Percentiles rank a stretch among this genome's conserved stretches.
phyloP scores from a whole-genome alignment of 2,888 invertebrate species.

The Agonopterix subpropinquella region DNA sequence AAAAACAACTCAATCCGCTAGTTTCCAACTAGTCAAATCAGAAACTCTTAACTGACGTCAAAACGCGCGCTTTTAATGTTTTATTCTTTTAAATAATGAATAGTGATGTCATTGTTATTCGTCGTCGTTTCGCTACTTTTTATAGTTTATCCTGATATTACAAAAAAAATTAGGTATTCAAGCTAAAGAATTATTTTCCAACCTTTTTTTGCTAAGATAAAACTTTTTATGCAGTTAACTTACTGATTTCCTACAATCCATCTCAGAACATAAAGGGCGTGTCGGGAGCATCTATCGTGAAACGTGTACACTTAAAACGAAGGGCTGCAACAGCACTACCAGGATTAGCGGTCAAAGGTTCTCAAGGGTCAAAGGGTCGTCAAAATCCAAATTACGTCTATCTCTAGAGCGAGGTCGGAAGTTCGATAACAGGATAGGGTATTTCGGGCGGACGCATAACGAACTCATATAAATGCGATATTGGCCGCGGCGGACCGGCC shows the following conservation, averaged over 20 bases:
- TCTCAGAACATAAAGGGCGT: constrained; percentile 4
- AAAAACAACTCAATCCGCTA: background rate
- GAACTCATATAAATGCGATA: constrained; percentile 54
- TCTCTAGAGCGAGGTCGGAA: constrained; percentile 17
- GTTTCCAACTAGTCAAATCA: no score
- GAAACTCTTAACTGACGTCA: no score
- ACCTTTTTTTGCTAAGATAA: no score
- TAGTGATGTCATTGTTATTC: background rate
- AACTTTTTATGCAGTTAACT: no score
- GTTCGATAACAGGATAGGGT: constrained; percentile 33
- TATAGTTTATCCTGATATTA: no score
- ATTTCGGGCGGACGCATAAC: constrained; percentile 30
- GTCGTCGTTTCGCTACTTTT: background rate
- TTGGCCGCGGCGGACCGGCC: constrained; percentile 25
- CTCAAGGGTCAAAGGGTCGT: constrained; percentile 28
- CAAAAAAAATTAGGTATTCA: no score
- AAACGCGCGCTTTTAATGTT: no score
- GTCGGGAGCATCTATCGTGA: constrained; percentile 8
- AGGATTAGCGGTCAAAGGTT: constrained; percentile 22
- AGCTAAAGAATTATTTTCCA: no score
- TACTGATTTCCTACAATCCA: background rate
- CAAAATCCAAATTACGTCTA: constrained; percentile 33
- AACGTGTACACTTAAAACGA: background rate
- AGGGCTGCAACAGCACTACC: constrained; percentile 1
- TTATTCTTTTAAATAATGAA: background rate